Conservation (phyloP, 2,113 vertebrate species). For the Hippolais icterina region DNA sequence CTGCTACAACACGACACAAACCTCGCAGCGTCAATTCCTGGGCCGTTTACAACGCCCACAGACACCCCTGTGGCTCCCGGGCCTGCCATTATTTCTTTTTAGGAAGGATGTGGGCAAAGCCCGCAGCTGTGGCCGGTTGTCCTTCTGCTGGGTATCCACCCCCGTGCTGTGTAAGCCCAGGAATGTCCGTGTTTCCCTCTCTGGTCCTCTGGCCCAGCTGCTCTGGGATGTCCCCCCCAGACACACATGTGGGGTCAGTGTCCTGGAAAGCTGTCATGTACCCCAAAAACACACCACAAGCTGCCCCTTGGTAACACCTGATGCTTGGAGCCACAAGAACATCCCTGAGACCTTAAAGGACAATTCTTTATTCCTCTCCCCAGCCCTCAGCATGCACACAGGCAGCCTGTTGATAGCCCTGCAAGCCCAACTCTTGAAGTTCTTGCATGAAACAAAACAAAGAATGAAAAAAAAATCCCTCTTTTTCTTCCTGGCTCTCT, state of each 20-base stretch:
- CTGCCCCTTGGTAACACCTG: neutral
- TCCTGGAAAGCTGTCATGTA: rapidly evolving
- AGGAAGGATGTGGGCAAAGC: neutral
- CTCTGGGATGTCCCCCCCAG: neutral
- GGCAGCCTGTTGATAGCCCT: neutral
- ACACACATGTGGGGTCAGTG: neutral
- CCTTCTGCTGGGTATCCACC: neutral
- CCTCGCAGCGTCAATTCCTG: neutral
- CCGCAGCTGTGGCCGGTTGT: neutral
- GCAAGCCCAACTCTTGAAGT: neutral
- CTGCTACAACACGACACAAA: rapidly evolving
- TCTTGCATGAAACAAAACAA: neutral
- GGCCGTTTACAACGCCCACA: rapidly evolving
- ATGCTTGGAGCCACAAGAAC: neutral
- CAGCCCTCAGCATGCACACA: neutral
- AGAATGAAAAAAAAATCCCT: neutral
- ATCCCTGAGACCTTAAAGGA: neutral
- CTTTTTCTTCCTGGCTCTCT: neutral
- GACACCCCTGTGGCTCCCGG: neutral
- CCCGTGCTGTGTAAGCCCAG: rapidly evolving
- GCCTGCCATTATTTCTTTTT: neutral
- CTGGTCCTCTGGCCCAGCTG: neutral
- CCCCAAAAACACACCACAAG: neutral
- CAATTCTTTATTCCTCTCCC: neutral
- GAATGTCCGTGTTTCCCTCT: rapidly evolving